Evolutionary conservation across 35 echinoderm and acorn worm species (phyloP).

Genomic region (Ophioderma brevispina): DNA sequence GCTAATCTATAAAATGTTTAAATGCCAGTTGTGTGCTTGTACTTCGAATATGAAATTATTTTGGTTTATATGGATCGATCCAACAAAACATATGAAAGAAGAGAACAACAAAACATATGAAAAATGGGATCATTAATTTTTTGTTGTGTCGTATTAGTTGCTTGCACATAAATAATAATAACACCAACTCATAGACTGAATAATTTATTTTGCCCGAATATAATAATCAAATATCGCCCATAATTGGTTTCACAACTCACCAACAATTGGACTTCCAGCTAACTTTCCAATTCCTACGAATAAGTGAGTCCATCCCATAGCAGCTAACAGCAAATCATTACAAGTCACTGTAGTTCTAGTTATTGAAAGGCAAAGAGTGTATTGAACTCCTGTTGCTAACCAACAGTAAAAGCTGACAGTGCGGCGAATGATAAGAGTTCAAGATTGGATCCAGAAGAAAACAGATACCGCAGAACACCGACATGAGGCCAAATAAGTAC

Average conservation of each 20-base stretch:
- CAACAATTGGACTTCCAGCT: not conserved
- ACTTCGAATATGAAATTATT: too few species aligned
- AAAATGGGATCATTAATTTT: too few species aligned
- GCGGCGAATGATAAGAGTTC: not conserved
- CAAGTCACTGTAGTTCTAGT: not conserved
- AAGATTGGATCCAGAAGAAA: not conserved
- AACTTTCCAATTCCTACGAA: not conserved
- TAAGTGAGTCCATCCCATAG: not conserved
- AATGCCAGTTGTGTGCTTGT: too few species aligned
- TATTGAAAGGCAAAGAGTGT: not conserved
- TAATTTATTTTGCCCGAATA: too few species aligned
- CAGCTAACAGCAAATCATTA: not conserved
- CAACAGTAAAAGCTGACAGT: not conserved
- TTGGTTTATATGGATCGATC: too few species aligned
- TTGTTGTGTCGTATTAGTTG: too few species aligned
- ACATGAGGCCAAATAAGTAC: not conserved
- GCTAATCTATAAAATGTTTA: too few species aligned
- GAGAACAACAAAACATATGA: too few species aligned
- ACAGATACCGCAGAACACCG: not conserved
- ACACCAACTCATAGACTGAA: too few species aligned
- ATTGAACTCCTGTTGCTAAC: not conserved
- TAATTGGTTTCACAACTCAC: not conserved
- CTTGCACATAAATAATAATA: too few species aligned
- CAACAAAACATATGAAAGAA: too few species aligned
- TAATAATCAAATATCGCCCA: too few species aligned